Evolutionary conservation across 2,888 invertebrate species (phyloP).

Genomic region (Pilophorus perplexus): DNA sequence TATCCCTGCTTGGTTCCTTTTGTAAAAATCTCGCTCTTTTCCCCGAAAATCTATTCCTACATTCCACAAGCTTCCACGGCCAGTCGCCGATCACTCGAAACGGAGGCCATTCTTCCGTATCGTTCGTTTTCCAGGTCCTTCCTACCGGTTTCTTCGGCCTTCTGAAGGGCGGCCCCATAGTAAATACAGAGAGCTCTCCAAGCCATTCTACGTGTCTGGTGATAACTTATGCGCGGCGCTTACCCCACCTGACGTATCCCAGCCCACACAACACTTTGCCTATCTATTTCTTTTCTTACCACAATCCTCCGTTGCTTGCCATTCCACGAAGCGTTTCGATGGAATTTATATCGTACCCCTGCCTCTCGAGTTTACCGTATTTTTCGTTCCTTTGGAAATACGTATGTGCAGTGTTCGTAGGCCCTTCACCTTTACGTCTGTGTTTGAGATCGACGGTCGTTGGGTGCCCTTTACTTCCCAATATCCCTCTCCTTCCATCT

Average conservation of each 20-base stretch:
- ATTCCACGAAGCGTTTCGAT: background rate
- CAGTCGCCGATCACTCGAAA: background rate
- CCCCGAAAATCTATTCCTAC: background rate
- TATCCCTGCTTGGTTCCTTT: background rate
- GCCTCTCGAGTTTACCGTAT: too few relatives aligned
- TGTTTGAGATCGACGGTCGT: too few relatives aligned
- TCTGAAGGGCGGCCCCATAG: conserved; percentile 21
- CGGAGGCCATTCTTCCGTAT: conserved; percentile 3
- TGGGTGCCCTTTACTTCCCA: too few relatives aligned
- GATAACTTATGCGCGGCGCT: conserved; percentile 34
- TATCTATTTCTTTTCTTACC: conserved; percentile 6
- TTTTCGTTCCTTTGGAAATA: too few relatives aligned
- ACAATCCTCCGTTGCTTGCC: conserved; percentile 4
- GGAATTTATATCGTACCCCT: conserved; percentile 11
- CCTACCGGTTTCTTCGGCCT: background rate
- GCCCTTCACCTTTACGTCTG: too few relatives aligned
- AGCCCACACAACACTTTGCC: background rate
- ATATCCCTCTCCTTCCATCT: too few relatives aligned
- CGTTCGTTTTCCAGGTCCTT: background rate
- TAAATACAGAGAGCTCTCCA: conserved; percentile 21
- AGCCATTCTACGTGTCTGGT: conserved; percentile 33
- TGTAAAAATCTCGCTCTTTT: background rate
- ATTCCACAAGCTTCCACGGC: too few relatives aligned
- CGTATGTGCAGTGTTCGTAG: too few relatives aligned
- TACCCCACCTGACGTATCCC: conserved; percentile 24